phyloP scores from a whole-genome alignment of 2,888 invertebrate species.

The Lithosia quadra region DNA sequence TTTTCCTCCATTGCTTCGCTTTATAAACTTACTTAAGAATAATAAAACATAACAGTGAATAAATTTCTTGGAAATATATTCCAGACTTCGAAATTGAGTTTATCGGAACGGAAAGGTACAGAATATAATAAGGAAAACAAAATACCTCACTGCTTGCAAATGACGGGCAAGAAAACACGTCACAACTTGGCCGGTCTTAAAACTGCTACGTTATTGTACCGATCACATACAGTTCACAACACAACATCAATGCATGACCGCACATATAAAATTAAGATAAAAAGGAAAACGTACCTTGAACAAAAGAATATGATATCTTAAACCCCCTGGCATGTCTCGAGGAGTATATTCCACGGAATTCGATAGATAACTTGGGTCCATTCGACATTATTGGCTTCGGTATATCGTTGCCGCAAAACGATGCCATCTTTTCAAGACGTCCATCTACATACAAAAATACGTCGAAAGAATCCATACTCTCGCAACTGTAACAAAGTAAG shows the following conservation, averaged over 20 bases:
- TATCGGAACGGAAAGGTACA: not conserved
- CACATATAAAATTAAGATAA: slow-evolving; percentile 46
- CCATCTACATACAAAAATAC: slow-evolving; percentile 94
- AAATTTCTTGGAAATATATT: not conserved
- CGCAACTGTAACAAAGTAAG: slow-evolving; percentile 89
- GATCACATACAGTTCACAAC: slow-evolving; percentile 22
- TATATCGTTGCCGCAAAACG: slow-evolving; percentile 93
- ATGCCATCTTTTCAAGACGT: slow-evolving; percentile 94
- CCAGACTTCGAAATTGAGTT: not conserved
- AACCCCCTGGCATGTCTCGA: slow-evolving; percentile 94
- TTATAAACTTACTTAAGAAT: not conserved
- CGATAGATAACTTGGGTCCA: slow-evolving; percentile 93
- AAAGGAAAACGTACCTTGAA: slow-evolving; percentile 90
- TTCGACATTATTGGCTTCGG: slow-evolving; percentile 98
- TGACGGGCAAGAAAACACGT: slow-evolving; percentile 14
- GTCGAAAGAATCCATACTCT: slow-evolving; percentile 92
- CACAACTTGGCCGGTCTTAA: slow-evolving; percentile 11
- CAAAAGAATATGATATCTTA: slow-evolving; percentile 95
- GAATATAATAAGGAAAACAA: slow-evolving; percentile 11
- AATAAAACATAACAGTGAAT: not conserved
- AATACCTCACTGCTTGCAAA: slow-evolving; percentile 7
- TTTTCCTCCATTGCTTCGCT: not conserved
- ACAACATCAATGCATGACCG: slow-evolving; percentile 36
- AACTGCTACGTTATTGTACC: slow-evolving; percentile 11
- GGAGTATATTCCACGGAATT: slow-evolving; percentile 93